These are phyloP conservation scores for Agapornis canus DNA, from an alignment of 2,797 vertebrate genomes.

Conservation along the genomic window DNA sequence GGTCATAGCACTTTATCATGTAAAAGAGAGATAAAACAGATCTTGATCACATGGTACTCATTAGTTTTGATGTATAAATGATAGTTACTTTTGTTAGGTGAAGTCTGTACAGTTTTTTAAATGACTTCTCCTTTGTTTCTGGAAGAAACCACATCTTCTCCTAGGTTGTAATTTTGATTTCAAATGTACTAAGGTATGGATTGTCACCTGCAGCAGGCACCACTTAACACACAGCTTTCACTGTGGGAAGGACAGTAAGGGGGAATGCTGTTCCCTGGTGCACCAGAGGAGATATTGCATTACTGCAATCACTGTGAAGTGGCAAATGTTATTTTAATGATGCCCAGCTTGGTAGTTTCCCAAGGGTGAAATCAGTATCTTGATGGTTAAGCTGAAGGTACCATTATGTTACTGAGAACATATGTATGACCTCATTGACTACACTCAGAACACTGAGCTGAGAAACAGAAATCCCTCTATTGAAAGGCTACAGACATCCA, in stretches of 20 bases:
- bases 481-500: conserved; percentile 24
- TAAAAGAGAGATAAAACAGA: background rate
- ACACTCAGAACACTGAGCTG: conserved; percentile 31
- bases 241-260: background rate
- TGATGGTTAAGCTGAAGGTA: conserved; percentile 22
- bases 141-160: background rate
- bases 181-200: background rate
- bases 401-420: background rate
- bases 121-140: background rate
- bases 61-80: background rate
- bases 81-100: background rate
- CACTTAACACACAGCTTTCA: background rate
- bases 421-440: conserved; percentile 26
- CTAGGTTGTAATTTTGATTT: background rate
- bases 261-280: background rate
- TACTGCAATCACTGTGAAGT: background rate
- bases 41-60: background rate
- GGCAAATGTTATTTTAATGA: conserved; percentile 37
- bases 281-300: background rate
- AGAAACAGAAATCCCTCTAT: background rate
- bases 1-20: background rate
- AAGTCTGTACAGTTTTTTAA: background rate
- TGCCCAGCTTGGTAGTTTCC: background rate
- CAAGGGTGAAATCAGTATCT: conserved; percentile 15
- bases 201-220: background rate